These are phyloP conservation scores for Lithobius niger DNA, from an alignment of 1,140 invertebrate species.

Conservation along the genomic window DNA sequence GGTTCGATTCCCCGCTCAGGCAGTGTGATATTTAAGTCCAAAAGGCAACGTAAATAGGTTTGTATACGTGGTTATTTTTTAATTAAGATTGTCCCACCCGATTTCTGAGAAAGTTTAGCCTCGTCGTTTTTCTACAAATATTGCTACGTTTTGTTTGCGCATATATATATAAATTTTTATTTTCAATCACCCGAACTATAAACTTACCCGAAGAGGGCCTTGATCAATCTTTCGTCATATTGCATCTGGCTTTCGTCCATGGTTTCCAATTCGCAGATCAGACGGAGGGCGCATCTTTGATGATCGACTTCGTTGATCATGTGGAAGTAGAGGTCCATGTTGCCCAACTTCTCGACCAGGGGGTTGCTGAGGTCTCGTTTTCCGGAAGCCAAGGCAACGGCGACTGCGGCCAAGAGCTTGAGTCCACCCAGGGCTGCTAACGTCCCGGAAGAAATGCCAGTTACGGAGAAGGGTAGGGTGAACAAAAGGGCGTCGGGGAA, in stretches of 20 bases:
- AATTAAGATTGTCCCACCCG: too few species aligned
- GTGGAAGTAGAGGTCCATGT: conserved; percentile 12
- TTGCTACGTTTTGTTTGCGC: too few species aligned
- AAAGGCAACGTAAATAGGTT: too few species aligned
- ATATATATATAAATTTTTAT: too few species aligned
- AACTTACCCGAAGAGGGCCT: conserved; percentile 12
- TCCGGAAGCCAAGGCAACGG: conserved; percentile 7
- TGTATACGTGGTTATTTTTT: too few species aligned
- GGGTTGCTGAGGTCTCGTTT: not conserved
- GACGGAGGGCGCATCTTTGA: conserved; percentile 7
- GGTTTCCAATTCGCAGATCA: conserved; percentile 10
- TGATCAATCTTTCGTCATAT: conserved; percentile 8
- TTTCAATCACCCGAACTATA: too few species aligned
- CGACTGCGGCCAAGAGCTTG: conserved; percentile 8
- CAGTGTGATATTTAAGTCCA: too few species aligned
- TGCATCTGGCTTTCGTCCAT: not conserved
- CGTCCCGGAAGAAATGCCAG: conserved; percentile 10
- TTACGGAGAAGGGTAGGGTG: conserved; percentile 6
- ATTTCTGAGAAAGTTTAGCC: too few species aligned
- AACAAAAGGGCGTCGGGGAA: conserved; percentile 4
- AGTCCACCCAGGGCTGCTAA: conserved; percentile 10
- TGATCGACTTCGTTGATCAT: conserved; percentile 13
- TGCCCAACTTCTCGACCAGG: conserved; percentile 4
- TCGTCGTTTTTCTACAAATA: too few species aligned
- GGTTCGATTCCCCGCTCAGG: too few species aligned